Evolutionary conservation across 2,113 vertebrate species (phyloP).

Genomic region (Syngnathoides biaculeatus): DNA sequence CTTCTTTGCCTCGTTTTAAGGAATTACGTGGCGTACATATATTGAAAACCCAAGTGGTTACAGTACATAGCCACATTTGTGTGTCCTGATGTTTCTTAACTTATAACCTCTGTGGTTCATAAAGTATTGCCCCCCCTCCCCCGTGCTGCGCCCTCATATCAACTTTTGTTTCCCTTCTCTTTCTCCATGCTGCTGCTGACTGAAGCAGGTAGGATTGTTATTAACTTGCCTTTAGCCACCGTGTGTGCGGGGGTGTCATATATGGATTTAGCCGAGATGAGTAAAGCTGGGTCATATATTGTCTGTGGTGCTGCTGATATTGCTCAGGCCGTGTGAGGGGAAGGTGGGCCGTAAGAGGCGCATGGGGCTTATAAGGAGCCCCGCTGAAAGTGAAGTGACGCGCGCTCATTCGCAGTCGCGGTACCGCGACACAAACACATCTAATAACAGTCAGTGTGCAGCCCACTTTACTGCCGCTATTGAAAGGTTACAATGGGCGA

Average conservation of each 20-base stretch:
- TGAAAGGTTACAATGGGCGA: slow-evolving; percentile 18
- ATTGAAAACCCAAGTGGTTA: slow-evolving; percentile 1
- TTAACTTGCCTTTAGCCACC: slow-evolving; percentile 34
- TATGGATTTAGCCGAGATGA: slow-evolving; percentile 62
- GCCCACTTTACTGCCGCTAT: slow-evolving; percentile 12
- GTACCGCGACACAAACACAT: slow-evolving; percentile 11
- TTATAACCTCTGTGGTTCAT: slow-evolving; percentile 14
- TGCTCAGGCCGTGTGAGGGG: slow-evolving; percentile 44
- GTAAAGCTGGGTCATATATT: slow-evolving; percentile 60
- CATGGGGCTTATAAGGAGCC: neutral
- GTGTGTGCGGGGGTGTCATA: slow-evolving; percentile 35
- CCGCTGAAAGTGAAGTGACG: slow-evolving; percentile 1
- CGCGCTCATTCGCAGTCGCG: neutral
- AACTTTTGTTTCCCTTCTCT: slow-evolving; percentile 32
- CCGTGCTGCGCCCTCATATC: slow-evolving; percentile 20
- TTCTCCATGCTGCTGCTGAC: slow-evolving; percentile 42
- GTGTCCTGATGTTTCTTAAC: neutral
- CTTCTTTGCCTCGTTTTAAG: too few relatives aligned
- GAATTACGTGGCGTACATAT: too few relatives aligned
- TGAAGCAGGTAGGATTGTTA: slow-evolving; percentile 62
- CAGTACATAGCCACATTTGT: slow-evolving; percentile 2
- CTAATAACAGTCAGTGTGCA: slow-evolving; percentile 21
- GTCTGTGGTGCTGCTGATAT: slow-evolving; percentile 66
- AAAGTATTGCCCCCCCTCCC: neutral
- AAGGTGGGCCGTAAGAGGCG: neutral